Base-by-base conservation (phyloP, 2,113 vertebrate genomes). In the Noturus placidus region DNA sequence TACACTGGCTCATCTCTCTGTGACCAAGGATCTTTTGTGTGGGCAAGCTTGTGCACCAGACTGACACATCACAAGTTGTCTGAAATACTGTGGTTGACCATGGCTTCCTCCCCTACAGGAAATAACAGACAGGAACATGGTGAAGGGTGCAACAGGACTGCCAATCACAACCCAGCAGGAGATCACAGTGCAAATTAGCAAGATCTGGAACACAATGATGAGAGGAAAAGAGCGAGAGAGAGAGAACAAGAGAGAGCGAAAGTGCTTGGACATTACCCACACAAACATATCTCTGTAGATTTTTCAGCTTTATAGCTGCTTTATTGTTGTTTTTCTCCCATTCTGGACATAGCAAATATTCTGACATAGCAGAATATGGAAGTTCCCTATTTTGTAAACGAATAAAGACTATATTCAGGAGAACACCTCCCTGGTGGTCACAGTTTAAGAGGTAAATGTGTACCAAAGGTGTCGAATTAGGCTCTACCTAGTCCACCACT, bases 51-150 rank as follows among this genome's bases (percentile, higher is more conserved):
- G 81, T 63, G 85, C 59, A 1, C 70, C 30, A 27, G 78, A 72
- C 87, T 85, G 82, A 87, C 85, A 87, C 82, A 74, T 84, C 72
- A 57, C 42, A 61, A 74, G 25, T 78, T 19, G 65, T 88, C 86
- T 83, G 27, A 78, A 85, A 85, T 59, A 82, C 88, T 30, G 67
- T 65, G 87, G 74, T 82, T 80, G 72, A 50, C 35, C 86, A 84
- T 33, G 33, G 77, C 86, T 77, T 89, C 88, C 79, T 86, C 61
- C 22, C 57, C 38, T 42, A 90, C 87, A 87, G 89, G 90, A 92
- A 91, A 89, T 89, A 89, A 82, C 85, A 87, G 86, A 89, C 91
- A 84, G 85, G 88, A 90, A 91, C 88, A 83, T 57, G n/a, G 89
- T 88, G 70, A 87, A 88, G 83, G 91, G 91, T 86, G 86, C 83